A percentile compares a stretch with the other conserved stretches of the same genome.
Conservation (phyloP, 2,113 vertebrate genomes). For the Ciconia boyciana region DNA sequence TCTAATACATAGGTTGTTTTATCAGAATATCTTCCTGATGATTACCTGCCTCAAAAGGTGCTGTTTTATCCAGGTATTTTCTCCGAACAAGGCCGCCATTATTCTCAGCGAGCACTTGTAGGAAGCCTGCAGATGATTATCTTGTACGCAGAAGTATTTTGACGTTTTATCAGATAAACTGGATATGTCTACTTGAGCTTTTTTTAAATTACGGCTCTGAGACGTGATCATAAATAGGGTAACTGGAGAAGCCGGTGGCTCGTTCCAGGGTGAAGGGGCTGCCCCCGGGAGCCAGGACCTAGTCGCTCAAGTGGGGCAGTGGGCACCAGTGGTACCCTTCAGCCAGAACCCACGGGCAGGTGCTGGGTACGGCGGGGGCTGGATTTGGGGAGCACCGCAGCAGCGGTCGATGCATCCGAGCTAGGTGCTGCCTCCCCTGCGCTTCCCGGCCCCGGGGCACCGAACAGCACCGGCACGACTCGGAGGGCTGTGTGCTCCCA, state of each 20-base stretch:
- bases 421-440: neutral
- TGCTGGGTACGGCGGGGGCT: accelerated
- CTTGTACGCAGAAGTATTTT: conserved; percentile 13
- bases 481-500: neutral
- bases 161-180: conserved; percentile 53
- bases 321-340: too few relatives aligned
- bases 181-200: neutral
- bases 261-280: neutral
- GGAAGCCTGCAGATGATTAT: conserved; percentile 29
- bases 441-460: neutral
- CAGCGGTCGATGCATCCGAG: accelerated
- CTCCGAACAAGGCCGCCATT: conserved; percentile 27
- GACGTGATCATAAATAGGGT: neutral
- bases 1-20: neutral
- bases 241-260: neutral
- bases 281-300: neutral
- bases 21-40: neutral
- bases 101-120: neutral
- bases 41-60: neutral
- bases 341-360: too few relatives aligned
- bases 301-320: accelerated
- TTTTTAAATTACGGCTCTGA: neutral
- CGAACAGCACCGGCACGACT: accelerated
- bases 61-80: neutral
- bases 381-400: neutral